Evolutionary conservation across 2,113 vertebrate species (phyloP).

Genomic region (Pseudorhombus dupliciocellatus): DNA sequence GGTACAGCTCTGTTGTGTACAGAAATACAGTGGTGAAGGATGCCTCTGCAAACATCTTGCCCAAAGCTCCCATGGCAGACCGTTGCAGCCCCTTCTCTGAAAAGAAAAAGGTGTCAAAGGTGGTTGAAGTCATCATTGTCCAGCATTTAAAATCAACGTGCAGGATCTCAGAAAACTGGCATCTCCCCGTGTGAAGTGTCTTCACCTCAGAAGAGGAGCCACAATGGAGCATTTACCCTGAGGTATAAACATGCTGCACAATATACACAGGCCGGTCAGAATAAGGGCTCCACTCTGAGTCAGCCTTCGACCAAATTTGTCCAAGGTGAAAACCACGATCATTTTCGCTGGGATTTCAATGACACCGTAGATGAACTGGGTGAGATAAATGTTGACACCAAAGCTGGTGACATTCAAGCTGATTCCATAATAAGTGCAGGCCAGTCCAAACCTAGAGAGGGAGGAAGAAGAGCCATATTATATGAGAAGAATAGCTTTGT

Average conservation of each 20-base stretch:
- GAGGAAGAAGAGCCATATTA: not conserved
- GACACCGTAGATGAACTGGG: conserved; percentile 73
- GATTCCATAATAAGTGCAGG: conserved; percentile 74
- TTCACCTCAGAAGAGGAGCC: not conserved
- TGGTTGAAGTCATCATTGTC: not conserved
- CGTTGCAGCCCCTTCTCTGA: conserved; percentile 24
- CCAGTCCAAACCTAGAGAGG: conserved; percentile 54
- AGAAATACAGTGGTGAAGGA: conserved; percentile 56
- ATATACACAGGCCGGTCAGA: conserved; percentile 56
- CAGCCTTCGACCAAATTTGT: conserved; percentile 56
- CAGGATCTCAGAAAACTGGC: no score
- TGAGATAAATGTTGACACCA: conserved; percentile 73
- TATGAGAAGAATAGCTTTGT: no score
- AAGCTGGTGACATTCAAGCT: conserved; percentile 71
- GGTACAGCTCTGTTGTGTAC: conserved; percentile 64
- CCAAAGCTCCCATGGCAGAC: conserved; percentile 51
- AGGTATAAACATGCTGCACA: conserved; percentile 52
- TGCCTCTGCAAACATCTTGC: conserved; percentile 61
- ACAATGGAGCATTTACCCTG: conserved; percentile 38
- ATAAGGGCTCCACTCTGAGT: conserved; percentile 24
- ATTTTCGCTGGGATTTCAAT: conserved; percentile 73
- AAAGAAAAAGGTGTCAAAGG: not conserved
- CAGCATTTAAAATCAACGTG: no score
- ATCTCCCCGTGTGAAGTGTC: not conserved
- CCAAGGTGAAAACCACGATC: conserved; percentile 40